Evolutionary conservation across 2,113 vertebrate species (phyloP), one percentile per base, ranked within the genome.

Genomic region (Eurypyga helias): DNA sequence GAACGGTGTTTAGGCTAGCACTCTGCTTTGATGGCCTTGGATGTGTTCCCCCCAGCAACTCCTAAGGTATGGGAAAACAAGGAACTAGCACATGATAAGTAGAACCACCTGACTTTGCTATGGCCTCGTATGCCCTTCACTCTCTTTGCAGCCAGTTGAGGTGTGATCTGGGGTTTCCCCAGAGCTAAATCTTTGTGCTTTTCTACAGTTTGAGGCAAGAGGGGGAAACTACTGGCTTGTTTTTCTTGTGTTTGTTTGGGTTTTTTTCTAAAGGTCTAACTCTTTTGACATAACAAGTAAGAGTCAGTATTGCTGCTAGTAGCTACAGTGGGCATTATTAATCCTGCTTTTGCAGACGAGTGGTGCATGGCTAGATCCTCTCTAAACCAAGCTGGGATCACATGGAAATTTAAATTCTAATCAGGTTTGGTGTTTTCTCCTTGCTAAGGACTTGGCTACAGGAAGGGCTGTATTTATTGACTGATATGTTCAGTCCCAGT

Each of bases 61-160:
- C 86, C 77, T 11, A 43, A 84, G 91, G 88, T 64, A 49, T 6
- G 48, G 83, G 62, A 73, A 83, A 86, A 77, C 83, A 60, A 78
- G 83, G 88, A 84, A 93, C 77, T 29, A 61, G 84, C 60, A 77
- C 75, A 71, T 57, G 82, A 66, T 73, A 80, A 95, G 92, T 41
- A 83, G 82, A 73, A 13, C 69, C 34, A 33, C 70, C 73, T 79
- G 89, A 49, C 80, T 94, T 70, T 61, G 66, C 75, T 18, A 13
- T 95, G 94, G 94, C 90, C 95, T 97, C 45, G 1, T 7, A 79
- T 93, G 94, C 89, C 96, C 96, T 91, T 25, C 5, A 64, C 48
- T 93, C 67, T 76, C 67, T 64, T 14, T 87, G 83, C 69, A 95
- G 91, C n/a, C 83, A 33, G 51, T 51, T 81, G 82, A 83, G 85